Conservation (phyloP, 2,797 vertebrate species). For the Microctenopoma stevenorrisi region DNA sequence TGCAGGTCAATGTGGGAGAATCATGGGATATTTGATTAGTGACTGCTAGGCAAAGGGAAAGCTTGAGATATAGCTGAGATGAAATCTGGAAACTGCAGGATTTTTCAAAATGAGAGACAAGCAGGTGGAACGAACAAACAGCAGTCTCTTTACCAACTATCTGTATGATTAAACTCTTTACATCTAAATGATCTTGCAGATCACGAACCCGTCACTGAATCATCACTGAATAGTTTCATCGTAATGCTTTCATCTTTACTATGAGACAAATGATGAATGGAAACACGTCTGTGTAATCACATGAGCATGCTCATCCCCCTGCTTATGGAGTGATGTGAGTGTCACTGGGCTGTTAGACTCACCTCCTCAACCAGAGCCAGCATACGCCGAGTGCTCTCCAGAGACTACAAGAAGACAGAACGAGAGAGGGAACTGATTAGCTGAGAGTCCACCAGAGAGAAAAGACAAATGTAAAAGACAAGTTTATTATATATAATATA, state of each 20-base stretch:
- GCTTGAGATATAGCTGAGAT: no score
- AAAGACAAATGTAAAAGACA: constrained; percentile 10
- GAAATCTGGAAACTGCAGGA: constrained; percentile 6
- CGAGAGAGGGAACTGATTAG: constrained; percentile 42
- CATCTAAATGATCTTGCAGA: no score
- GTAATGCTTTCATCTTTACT: no score
- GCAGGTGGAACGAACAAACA: no score
- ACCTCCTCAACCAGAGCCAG: constrained; percentile 95
- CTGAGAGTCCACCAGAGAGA: constrained; percentile 7
- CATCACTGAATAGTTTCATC: no score
- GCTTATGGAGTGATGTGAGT: constrained; percentile 14
- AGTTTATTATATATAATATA: background rate
- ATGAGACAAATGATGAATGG: background rate
- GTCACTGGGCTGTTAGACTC: constrained; percentile 52
- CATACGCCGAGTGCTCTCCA: constrained; percentile 99
- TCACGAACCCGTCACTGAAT: no score
- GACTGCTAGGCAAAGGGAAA: no score
- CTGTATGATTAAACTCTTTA: no score
- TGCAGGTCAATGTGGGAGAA: no score
- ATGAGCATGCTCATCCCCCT: background rate
- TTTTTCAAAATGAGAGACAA: background rate
- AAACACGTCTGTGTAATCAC: constrained; percentile 8
- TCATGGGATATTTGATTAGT: no score
- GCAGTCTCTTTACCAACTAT: no score
- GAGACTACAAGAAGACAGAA: constrained; percentile 83